Evolutionary conservation across 2,888 invertebrate species (phyloP).

Genomic region (Sesamia inferens): DNA sequence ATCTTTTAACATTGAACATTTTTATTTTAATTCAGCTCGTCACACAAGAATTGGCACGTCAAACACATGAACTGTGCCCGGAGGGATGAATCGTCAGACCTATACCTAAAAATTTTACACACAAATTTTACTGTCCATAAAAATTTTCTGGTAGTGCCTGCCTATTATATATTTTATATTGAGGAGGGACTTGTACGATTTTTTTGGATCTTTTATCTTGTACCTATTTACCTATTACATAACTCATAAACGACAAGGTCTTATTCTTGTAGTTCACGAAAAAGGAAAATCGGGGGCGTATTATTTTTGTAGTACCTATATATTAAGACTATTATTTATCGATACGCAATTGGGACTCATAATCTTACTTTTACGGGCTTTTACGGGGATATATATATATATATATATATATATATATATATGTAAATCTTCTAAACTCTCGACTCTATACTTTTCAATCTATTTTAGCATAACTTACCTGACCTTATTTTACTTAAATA

Average conservation of each 20-base stretch:
- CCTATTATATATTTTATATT: slow-evolving; percentile 78
- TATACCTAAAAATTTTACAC: slow-evolving; percentile 74
- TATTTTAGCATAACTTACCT: no score
- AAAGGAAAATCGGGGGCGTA: slow-evolving; percentile 13
- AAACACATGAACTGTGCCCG: slow-evolving; percentile 55
- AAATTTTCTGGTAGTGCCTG: slow-evolving; percentile 77
- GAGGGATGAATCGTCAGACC: slow-evolving; percentile 61
- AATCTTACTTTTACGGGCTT: no score
- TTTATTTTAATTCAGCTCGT: slow-evolving; percentile 54
- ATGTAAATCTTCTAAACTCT: no score
- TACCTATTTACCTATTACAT: slow-evolving; percentile 45
- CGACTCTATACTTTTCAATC: no score
- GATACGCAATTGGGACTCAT: no score
- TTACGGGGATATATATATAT: no score
- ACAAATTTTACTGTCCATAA: slow-evolving; percentile 80
- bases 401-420: no score
- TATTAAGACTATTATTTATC: no score
- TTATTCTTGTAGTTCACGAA: slow-evolving; percentile 10
- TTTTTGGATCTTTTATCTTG: slow-evolving; percentile 66
- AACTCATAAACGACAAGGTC: slow-evolving; percentile 44
- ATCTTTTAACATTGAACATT: slow-evolving; percentile 28
- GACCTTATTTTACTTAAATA: no score
- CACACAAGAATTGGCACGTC: slow-evolving; percentile 59
- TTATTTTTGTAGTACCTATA: no score
- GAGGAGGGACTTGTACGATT: slow-evolving; percentile 70